Evolutionary conservation across 1,140 invertebrate species (phyloP).

Genomic region (Paracyclopina nana): DNA sequence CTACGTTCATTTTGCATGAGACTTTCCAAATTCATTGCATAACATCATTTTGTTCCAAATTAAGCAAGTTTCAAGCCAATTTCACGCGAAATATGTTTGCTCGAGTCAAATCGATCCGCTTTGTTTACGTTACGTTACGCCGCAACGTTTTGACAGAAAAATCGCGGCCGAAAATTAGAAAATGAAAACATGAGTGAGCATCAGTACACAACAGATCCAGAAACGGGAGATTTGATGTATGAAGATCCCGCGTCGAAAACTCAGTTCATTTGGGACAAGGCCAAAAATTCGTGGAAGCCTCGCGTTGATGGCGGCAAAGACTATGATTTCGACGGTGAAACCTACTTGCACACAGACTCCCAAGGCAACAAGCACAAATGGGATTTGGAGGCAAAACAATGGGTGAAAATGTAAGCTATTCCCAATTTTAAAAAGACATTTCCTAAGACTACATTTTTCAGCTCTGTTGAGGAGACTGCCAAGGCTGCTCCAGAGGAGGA

Average conservation of each 20-base stretch:
- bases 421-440: not conserved
- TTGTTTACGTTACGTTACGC: no score
- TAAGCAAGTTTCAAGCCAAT: no score
- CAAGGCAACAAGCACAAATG: slow-evolving; percentile 23
- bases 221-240: slow-evolving; percentile 45
- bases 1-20: no score
- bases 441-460: not conserved
- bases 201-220: slow-evolving; percentile 1
- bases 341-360: slow-evolving; percentile 29
- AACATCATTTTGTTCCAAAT: no score
- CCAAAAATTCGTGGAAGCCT: slow-evolving; percentile 83
- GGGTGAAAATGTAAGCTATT: slow-evolving; percentile 30
- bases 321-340: slow-evolving; percentile 33
- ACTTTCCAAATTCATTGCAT: no score
- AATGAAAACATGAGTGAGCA: no score
- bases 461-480: not conserved
- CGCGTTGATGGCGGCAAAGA: slow-evolving; percentile 63
- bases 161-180: no score
- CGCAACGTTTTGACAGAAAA: no score
- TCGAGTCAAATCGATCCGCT: no score
- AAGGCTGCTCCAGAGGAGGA: not conserved
- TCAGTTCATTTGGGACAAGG: slow-evolving; percentile 70
- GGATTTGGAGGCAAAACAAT: slow-evolving; percentile 34
- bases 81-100: no score
- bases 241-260: slow-evolving; percentile 64